Evolutionary conservation across 2,113 vertebrate species (phyloP), one percentile per base, ranked within the genome.

Genomic region (Paracanthobrama guichenoti): DNA sequence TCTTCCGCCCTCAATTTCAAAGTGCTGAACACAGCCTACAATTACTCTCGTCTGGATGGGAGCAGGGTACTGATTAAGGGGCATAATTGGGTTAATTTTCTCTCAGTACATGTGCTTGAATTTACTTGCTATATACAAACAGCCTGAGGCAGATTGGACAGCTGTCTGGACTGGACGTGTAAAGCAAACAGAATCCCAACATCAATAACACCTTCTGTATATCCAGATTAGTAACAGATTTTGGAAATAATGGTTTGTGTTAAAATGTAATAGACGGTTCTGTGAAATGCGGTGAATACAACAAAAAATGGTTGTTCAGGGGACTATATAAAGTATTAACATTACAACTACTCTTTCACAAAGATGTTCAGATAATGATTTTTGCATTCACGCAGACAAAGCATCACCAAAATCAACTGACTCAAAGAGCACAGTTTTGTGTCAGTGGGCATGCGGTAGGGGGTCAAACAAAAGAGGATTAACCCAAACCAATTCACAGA

Each of bases 81-180:
- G 73, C 83, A 86, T 84, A 89, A 88, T 86, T 87, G 81, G 88
- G 84, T 88, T 86, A 83, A 90, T 90, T 88, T 87, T 69, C 86
- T 84, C 72, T 82, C 59, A n/a, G 83, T 81, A 77, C 81, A 79
- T 84, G 48, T 77, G 77, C 82, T 86, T 87, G 81, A 88, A 85
- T 86, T 67, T 80, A 69, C 60, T 79, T 83, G 28, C 60, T 83
- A 73, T 59, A 86, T 80, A 88, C 84, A 86, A 87, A 79, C 82
- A 67, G 84, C 78, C 77, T 79, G 42, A 67, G 77, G 72, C 77
- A 44, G 59, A 28, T 42, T 81, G 79, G 55, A 69, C 55, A 82
- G 69, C 67, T 50, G 57, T 35, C 14, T 31, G 64, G 31, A 39
- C 2, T 72, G 24, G 53, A 82, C 50, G 39, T 57, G 60, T 26